Percentiles rank a stretch among this genome's conserved stretches.
Conservation (phyloP, 1,140 invertebrate genomes). For the Goniozus legneri region DNA sequence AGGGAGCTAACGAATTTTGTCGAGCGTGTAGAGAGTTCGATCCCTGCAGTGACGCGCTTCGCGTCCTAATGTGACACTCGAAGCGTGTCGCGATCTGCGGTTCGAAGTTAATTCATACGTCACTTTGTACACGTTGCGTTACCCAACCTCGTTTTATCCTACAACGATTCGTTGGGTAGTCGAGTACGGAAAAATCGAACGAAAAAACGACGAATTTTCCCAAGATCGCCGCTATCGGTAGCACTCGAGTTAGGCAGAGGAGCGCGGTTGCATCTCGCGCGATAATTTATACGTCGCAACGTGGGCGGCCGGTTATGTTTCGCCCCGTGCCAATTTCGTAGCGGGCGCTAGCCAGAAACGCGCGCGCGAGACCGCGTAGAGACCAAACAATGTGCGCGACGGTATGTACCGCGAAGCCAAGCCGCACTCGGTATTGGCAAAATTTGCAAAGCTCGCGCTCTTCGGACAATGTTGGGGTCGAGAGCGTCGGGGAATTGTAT, state of each 20-base stretch:
- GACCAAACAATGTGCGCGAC: too few species aligned
- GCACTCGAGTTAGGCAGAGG: too few species aligned
- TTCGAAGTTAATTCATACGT: constrained; percentile 30
- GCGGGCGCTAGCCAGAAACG: constrained; percentile 6
- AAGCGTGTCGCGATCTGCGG: constrained; percentile 19
- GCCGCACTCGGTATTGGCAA: too few species aligned
- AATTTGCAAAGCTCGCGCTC: too few species aligned
- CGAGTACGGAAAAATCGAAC: too few species aligned
- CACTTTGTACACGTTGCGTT: constrained; percentile 16
- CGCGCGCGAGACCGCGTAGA: too few species aligned
- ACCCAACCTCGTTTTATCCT: not conserved
- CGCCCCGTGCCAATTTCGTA: constrained; percentile 3
- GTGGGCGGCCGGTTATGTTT: not conserved
- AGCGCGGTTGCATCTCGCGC: constrained; percentile 16
- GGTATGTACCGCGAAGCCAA: too few species aligned
- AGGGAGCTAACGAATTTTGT: constrained; percentile 26
- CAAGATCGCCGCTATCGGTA: too few species aligned
- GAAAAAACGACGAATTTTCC: too few species aligned
- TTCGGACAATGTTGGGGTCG: too few species aligned
- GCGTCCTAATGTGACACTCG: constrained; percentile 21
- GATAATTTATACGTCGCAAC: constrained; percentile 21
- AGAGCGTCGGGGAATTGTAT: too few species aligned
- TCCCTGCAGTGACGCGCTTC: constrained; percentile 6
- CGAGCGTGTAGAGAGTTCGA: constrained; percentile 23
- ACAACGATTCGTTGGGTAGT: not conserved